These are phyloP conservation scores for Euschistus heros DNA, from an alignment of 1,140 invertebrate genomes.

Conservation along the genomic window DNA sequence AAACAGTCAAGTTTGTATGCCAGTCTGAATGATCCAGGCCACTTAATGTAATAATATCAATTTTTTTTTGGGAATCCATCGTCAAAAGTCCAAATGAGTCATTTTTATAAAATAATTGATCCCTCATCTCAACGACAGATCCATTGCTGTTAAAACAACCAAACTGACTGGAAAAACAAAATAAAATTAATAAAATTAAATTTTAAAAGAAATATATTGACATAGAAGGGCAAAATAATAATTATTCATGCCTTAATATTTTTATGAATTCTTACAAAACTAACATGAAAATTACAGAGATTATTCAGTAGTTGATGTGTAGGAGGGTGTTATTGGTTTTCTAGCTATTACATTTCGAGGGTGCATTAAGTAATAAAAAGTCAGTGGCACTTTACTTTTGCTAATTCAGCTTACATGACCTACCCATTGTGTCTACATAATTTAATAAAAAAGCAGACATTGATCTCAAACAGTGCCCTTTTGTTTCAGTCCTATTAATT, in stretches of 20 bases:
- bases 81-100: constrained; percentile 69
- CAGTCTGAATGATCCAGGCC: constrained; percentile 68
- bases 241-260: background rate
- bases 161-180: constrained; percentile 59
- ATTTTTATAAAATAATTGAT: constrained; percentile 56
- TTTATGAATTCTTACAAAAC: background rate
- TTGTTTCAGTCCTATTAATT: no score
- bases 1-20: constrained; percentile 66
- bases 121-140: constrained; percentile 57
- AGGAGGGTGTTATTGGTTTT: no score
- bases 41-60: constrained; percentile 55
- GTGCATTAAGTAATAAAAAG: no score
- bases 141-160: constrained; percentile 65
- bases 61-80: constrained; percentile 50
- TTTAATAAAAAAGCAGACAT: no score
- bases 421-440: no score
- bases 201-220: background rate
- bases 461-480: no score
- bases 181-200: background rate
- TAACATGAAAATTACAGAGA: no score
- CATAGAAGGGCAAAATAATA: background rate
- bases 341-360: no score
- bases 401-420: no score
- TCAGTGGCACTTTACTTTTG: no score
- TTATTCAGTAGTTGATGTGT: no score